phyloP scores from a whole-genome alignment of 2,888 invertebrate genomes.

The Mythimna loreyi region DNA sequence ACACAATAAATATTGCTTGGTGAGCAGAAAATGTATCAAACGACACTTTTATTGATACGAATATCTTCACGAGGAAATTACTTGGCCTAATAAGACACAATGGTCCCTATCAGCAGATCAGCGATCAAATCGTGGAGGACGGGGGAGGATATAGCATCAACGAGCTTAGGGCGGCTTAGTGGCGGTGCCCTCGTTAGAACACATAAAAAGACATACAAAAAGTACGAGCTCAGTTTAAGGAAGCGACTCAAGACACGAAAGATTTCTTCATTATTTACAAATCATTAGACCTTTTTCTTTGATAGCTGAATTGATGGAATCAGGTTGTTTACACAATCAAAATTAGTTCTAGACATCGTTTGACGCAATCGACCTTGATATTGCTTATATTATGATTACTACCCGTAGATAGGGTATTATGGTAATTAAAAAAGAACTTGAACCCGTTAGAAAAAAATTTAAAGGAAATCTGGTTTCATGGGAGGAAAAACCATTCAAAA shows the following conservation, averaged over 20 bases:
- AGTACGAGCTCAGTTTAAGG: constrained; percentile 37
- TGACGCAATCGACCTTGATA: constrained; percentile 3
- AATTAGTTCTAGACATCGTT: constrained; percentile 22
- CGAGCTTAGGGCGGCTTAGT: constrained; percentile 64
- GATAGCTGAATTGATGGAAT: constrained; percentile 27
- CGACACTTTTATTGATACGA: constrained; percentile 36
- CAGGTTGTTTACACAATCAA: constrained; percentile 20
- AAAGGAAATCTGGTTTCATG: constrained; percentile 11
- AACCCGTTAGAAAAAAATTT: constrained; percentile 18
- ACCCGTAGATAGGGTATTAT: constrained; percentile 30
- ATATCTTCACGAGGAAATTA: constrained; percentile 49
- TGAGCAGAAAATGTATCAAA: constrained; percentile 36
- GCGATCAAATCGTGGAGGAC: constrained; percentile 44
- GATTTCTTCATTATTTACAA: constrained; percentile 44
- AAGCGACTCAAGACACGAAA: constrained; percentile 18
- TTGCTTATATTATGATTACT: constrained; percentile 8
- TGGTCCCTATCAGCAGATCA: constrained; percentile 63
- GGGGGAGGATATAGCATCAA: constrained; percentile 48
- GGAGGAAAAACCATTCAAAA: constrained; percentile 3
- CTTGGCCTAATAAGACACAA: constrained; percentile 54
- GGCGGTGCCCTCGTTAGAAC: constrained; percentile 61
- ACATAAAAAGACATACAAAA: constrained; percentile 57
- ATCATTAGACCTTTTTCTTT: constrained; percentile 48
- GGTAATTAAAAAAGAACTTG: constrained; percentile 28
- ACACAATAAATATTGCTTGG: constrained; percentile 24